Base-by-base conservation (phyloP, 2,113 vertebrate species). In the Amphilophus citrinellus region DNA sequence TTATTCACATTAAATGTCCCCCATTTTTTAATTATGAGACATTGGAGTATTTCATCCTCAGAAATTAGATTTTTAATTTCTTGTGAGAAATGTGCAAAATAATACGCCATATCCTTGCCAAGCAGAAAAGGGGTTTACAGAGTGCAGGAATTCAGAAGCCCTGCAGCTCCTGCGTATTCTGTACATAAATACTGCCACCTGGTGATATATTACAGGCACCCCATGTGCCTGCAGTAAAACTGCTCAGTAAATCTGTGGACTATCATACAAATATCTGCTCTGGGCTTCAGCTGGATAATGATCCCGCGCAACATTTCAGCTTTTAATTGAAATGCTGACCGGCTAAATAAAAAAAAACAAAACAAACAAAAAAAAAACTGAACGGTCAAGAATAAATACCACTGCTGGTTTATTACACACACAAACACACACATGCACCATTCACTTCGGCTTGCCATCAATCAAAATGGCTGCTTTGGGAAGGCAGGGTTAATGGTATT, bases 141-240 rank as follows among this genome's bases (percentile, higher is more conserved):
- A 62, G 77, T 88, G 83, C 60, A 87, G 84, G 89, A 86, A 82
- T 86, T 86, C 86, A 73, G 76, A 39, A 65, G 61, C 35, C 47
- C 32, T 61, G 84, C 79, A 86, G 82, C 84, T 81, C 59, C 62
- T 35, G 60, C 76, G 76, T 73, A 82, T 91, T 90, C 79, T 86
- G 76, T 88, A 94, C 93, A 94, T 89, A 92, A 95, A 93, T 94
- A 91, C 96, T 96, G 96, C 96, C 96, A 94, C 95, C 96, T 96
- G 90, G 87, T 96, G 96, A 90, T 93, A 77, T 68, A 84, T 85
- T 83, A 80, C 62, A 77, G 83, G 68, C 84, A 92, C 15, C 79
- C 87, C 84, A 89, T 77, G 81, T 82, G 77, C 22, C 11, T 39
- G 65, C 79, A 79, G 76, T 58, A 77, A 79, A 84, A 32, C 50